phyloP scores from a whole-genome alignment of 2,888 invertebrate genomes.

The Sceliomorpha sp. region DNA sequence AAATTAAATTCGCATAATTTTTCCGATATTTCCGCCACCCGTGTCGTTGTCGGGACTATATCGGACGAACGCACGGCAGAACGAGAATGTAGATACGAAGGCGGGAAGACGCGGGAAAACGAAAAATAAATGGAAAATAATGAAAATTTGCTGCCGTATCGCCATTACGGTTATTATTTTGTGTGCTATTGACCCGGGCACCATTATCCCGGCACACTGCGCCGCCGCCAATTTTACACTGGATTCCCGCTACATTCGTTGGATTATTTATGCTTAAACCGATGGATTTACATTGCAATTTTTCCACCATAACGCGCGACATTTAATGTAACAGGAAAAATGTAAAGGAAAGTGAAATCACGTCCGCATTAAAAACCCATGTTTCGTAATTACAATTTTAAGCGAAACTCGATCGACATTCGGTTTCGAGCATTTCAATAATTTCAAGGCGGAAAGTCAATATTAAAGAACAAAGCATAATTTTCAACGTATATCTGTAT shows the following conservation, averaged over 20 bases:
- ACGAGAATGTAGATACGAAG: slow-evolving; percentile 34
- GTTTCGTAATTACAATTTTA: too few relatives aligned
- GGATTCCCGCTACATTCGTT: slow-evolving; percentile 26
- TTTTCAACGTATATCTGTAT: slow-evolving; percentile 35
- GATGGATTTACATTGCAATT: slow-evolving; percentile 40
- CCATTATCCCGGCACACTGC: slow-evolving; percentile 34
- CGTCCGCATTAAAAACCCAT: not conserved
- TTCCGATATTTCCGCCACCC: slow-evolving; percentile 27
- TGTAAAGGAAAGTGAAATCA: slow-evolving; percentile 7
- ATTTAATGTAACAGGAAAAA: slow-evolving; percentile 19
- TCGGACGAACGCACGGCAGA: slow-evolving; percentile 13
- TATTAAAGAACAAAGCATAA: too few relatives aligned
- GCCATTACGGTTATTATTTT: slow-evolving; percentile 60
- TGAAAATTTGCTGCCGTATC: slow-evolving; percentile 48
- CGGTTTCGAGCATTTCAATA: too few relatives aligned
- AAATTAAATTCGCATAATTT: slow-evolving; percentile 44
- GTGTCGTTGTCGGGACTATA: slow-evolving; percentile 21
- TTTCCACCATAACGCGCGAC: slow-evolving; percentile 23
- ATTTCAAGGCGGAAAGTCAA: too few relatives aligned
- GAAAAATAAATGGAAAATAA: slow-evolving; percentile 43
- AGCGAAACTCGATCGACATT: too few relatives aligned
- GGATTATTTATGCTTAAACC: slow-evolving; percentile 34
- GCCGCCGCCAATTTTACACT: slow-evolving; percentile 36
- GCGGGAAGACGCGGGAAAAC: slow-evolving; percentile 15
- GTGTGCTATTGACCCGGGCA: slow-evolving; percentile 61